These are phyloP conservation scores for Rhinoraja longicauda DNA, from an alignment of 2,797 vertebrate genomes.

Conservation along the genomic window DNA sequence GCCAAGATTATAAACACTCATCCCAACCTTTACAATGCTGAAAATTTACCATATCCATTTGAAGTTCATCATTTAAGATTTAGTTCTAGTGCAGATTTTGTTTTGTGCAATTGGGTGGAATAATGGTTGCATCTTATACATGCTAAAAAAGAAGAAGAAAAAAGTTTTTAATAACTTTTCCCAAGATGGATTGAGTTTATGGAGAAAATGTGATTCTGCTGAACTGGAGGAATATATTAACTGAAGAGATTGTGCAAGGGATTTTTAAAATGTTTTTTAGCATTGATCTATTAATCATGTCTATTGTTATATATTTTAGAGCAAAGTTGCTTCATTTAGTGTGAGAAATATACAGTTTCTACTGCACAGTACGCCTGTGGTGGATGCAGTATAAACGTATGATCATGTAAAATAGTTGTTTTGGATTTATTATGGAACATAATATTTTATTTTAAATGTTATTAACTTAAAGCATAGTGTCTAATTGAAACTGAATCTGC, in stretches of 20 bases:
- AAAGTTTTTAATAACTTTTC: not conserved
- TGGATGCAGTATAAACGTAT: not conserved
- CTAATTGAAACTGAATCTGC: slow-evolving; percentile 44
- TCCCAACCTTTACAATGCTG: not conserved
- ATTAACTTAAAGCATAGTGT: not conserved
- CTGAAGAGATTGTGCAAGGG: not conserved
- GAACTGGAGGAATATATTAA: not conserved
- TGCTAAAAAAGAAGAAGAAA: not conserved
- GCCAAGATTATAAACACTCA: not conserved
- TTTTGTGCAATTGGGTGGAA: not conserved
- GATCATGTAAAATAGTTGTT: not conserved
- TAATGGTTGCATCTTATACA: not conserved
- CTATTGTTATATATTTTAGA: not conserved
- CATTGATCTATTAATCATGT: not conserved
- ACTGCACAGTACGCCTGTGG: not conserved
- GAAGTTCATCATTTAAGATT: not conserved
- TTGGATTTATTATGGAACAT: not conserved
- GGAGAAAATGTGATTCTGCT: not conserved
- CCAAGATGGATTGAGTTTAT: not conserved
- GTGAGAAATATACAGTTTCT: too few species aligned
- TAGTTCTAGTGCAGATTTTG: not conserved
- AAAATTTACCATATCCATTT: not conserved
- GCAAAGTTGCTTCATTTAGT: not conserved
- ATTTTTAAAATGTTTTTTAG: not conserved
- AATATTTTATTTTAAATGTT: not conserved